Evolutionary conservation across 2,113 vertebrate genomes (phyloP).

Genomic region (Pseudorectes ferrugineus): DNA sequence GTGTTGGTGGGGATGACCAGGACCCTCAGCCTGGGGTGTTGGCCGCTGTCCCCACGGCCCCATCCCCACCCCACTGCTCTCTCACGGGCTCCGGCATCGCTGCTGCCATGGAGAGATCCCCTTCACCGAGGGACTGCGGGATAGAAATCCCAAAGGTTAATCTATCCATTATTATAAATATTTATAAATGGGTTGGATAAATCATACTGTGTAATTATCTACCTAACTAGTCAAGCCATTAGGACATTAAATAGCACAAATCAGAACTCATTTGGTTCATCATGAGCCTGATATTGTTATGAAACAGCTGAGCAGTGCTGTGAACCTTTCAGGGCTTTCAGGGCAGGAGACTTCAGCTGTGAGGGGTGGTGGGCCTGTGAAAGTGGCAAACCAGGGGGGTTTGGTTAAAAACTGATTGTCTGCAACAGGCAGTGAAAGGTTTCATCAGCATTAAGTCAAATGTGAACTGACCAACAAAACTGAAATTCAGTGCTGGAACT

Average conservation of each 20-base stretch:
- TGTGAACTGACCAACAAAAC: background rate
- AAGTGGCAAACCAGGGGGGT: too few relatives aligned
- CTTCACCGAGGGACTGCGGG: slow-evolving; percentile 1
- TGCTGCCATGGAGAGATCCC: background rate
- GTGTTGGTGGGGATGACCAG: rapidly evolving
- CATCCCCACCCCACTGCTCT: background rate
- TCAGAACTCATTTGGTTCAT: slow-evolving; percentile 71
- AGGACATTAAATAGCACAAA: slow-evolving; percentile 72
- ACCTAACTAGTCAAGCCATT: slow-evolving; percentile 72
- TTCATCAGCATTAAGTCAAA: rapidly evolving
- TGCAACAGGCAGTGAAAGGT: background rate
- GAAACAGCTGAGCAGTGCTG: slow-evolving; percentile 63
- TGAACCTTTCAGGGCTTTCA: slow-evolving; percentile 7
- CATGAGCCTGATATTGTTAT: slow-evolving; percentile 64
- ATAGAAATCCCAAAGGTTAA: slow-evolving; percentile 71
- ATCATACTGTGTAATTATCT: slow-evolving; percentile 73
- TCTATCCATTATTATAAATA: slow-evolving; percentile 76
- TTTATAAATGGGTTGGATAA: slow-evolving; percentile 75
- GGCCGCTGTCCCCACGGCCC: rapidly evolving
- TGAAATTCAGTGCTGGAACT: rapidly evolving
- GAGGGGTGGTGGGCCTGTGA: background rate
- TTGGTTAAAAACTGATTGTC: background rate
- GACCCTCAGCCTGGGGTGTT: too few relatives aligned
- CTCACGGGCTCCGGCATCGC: rapidly evolving
- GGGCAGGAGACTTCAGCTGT: background rate